Percentiles rank a stretch among this genome's conserved stretches.
Evolutionary conservation across 2,888 invertebrate species (phyloP).

Genomic region (Gymnoscelis rufifasciata): DNA sequence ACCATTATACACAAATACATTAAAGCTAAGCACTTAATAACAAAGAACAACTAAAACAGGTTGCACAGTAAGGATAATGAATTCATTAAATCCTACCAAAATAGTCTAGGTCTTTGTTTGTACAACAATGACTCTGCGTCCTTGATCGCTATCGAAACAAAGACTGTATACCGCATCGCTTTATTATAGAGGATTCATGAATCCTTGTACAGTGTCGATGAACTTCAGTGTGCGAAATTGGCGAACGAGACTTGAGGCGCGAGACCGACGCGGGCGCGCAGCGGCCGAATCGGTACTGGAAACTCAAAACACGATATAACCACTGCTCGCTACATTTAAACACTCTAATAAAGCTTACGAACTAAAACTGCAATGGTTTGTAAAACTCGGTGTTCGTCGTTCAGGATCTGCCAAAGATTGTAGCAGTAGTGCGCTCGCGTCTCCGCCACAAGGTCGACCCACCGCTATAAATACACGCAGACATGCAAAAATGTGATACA

Average conservation of each 20-base stretch:
- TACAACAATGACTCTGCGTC: slow-evolving; percentile 35
- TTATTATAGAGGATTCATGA: slow-evolving; percentile 46
- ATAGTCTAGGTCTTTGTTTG: slow-evolving; percentile 23
- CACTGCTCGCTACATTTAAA: slow-evolving; percentile 30
- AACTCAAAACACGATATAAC: slow-evolving; percentile 19
- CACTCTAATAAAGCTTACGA: neutral
- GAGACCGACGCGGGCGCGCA: slow-evolving; percentile 46
- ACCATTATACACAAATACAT: no score
- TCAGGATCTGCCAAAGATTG: slow-evolving; percentile 29
- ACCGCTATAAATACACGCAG: slow-evolving; percentile 72
- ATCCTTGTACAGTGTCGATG: slow-evolving; percentile 64
- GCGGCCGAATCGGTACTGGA: slow-evolving; percentile 3
- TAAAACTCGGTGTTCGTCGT: slow-evolving; percentile 8
- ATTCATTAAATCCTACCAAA: slow-evolving; percentile 11
- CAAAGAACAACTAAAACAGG: no score
- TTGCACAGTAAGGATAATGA: no score
- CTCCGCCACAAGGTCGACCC: slow-evolving; percentile 72
- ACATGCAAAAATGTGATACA: slow-evolving; percentile 71
- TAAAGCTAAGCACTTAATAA: no score
- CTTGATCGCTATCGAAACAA: slow-evolving; percentile 35
- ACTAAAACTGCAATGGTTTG: slow-evolving; percentile 32
- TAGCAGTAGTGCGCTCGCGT: slow-evolving; percentile 46
- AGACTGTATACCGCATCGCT: slow-evolving; percentile 51
- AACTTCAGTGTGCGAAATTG: slow-evolving; percentile 76
- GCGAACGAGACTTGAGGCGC: slow-evolving; percentile 60